These are phyloP conservation scores for Plutomurus gul DNA, from an alignment of 1,140 invertebrate species.

Conservation along the genomic window DNA sequence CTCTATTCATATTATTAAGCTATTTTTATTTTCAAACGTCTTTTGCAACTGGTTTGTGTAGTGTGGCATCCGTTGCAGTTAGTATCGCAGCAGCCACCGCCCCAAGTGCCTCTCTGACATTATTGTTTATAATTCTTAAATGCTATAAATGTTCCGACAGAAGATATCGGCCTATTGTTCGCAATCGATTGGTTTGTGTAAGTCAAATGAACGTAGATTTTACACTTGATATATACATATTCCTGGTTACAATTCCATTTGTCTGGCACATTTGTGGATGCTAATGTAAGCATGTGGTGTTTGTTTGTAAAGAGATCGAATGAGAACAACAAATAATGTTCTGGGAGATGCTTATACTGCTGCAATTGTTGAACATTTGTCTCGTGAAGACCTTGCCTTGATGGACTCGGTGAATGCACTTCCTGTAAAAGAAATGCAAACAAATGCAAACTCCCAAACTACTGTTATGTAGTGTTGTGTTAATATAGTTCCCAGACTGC, in stretches of 20 bases:
- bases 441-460: not conserved
- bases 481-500: not conserved
- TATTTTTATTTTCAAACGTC: not conserved
- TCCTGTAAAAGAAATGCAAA: not conserved
- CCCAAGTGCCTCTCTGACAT: constrained; percentile 86
- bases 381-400: not conserved
- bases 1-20: too few species aligned
- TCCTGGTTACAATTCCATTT: not conserved
- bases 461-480: not conserved
- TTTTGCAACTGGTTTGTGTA: constrained; percentile 57
- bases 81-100: constrained; percentile 91
- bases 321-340: constrained; percentile 86
- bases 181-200: constrained; percentile 91
- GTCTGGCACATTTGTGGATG: not conserved
- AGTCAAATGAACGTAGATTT: constrained; percentile 61
- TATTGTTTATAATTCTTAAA: constrained; percentile 82
- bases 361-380: constrained; percentile 79
- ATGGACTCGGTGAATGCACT: not conserved
- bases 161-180: constrained; percentile 82
- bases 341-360: constrained; percentile 85
- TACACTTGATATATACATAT: too few species aligned
- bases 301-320: constrained; percentile 77
- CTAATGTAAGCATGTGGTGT: not conserved
- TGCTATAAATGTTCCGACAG: constrained; percentile 78
- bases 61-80: constrained; percentile 85